Conservation (phyloP, 1,140 invertebrate genomes). For the Epicauta chinensis region DNA sequence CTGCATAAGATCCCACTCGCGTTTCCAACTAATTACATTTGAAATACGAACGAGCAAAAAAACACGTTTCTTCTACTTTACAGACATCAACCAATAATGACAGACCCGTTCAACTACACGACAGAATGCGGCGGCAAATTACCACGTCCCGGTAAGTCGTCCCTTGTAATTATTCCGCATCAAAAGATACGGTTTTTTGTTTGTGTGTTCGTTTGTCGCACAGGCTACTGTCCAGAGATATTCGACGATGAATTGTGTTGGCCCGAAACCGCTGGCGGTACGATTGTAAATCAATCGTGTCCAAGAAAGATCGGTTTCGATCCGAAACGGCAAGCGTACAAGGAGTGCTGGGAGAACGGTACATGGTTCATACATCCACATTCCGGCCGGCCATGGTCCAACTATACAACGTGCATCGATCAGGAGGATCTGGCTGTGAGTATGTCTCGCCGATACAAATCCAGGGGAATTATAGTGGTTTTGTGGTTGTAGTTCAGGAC, state of each 20-base stretch:
- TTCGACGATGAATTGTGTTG: conserved; percentile 62
- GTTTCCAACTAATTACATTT: too few relatives aligned
- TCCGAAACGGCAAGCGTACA: conserved; percentile 22
- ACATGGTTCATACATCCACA: conserved; percentile 33
- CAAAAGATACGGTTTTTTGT: too few relatives aligned
- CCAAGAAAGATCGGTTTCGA: conserved; percentile 54
- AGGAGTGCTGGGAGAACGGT: conserved; percentile 36
- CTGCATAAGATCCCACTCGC: too few relatives aligned
- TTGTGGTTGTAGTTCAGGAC: conserved; percentile 31
- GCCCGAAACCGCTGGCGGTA: conserved; percentile 57
- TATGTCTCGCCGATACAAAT: too few relatives aligned
- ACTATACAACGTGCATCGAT: conserved; percentile 76
- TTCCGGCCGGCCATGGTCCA: conserved; percentile 55
- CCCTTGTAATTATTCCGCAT: too few relatives aligned
- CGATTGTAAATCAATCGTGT: conserved; percentile 50
- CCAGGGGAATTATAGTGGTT: not conserved
- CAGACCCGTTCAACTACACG: too few relatives aligned
- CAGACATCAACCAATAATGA: too few relatives aligned
- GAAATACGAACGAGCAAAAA: too few relatives aligned
- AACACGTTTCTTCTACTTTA: too few relatives aligned
- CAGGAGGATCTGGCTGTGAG: conserved; percentile 61
- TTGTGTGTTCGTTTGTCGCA: not conserved
- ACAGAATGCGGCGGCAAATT: too few relatives aligned
- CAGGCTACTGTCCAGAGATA: conserved; percentile 50
- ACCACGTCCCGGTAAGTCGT: too few relatives aligned